A percentile compares a stretch with the other conserved stretches of the same genome.
Evolutionary conservation across 2,888 invertebrate species (phyloP).

Genomic region (Lagria hirta): DNA sequence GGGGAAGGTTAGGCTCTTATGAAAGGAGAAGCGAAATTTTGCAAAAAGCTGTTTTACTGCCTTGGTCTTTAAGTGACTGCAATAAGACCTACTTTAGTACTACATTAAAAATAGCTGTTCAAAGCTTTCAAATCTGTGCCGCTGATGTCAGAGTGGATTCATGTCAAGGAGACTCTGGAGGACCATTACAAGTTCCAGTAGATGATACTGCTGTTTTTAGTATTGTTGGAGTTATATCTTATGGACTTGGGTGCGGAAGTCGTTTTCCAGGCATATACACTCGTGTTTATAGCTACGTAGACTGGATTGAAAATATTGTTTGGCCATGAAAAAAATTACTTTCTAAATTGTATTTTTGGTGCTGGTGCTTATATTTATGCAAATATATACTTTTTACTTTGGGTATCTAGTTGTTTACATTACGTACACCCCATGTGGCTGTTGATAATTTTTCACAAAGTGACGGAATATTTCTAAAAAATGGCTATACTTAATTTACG

Average conservation of each 20-base stretch:
- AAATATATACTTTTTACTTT: no score
- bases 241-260: slow-evolving; percentile 38
- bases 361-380: no score
- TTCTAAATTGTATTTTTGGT: no score
- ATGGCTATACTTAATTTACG: no score
- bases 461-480: no score
- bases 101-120: slow-evolving; percentile 16
- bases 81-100: slow-evolving; percentile 24
- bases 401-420: no score
- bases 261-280: slow-evolving; percentile 39
- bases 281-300: slow-evolving; percentile 39
- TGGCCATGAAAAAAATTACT: no score
- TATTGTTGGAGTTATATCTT: slow-evolving; percentile 40
- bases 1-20: no score
- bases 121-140: slow-evolving; percentile 40
- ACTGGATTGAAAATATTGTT: slow-evolving; percentile 40
- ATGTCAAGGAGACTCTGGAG: slow-evolving; percentile 44
- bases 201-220: slow-evolving; percentile 28
- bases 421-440: no score
- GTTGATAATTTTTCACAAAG: no score
- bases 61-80: slow-evolving; percentile 26
- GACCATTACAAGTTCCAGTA: slow-evolving; percentile 37
- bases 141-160: slow-evolving; percentile 35
- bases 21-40: slow-evolving; percentile 27
- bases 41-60: slow-evolving; percentile 28